Base-by-base conservation (phyloP, 2,888 invertebrate genomes). In the Tenthredo livida region DNA sequence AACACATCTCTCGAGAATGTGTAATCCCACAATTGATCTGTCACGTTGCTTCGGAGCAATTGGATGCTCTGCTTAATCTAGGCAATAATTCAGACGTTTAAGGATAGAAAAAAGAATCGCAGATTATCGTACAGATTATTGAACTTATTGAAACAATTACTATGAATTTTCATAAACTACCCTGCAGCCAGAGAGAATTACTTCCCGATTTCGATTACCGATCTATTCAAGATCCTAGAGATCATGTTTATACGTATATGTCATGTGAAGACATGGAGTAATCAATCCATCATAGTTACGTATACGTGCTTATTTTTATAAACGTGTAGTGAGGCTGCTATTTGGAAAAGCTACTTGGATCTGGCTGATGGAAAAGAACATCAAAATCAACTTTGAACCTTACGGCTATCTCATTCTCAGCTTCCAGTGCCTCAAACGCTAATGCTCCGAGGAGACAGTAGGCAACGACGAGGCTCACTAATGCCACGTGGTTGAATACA, bases 391-490 rank as follows among this genome's bases (percentile, higher is more conserved):
- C 3, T 58, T 17, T n/a, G 37, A n/a, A 37, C 12, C 94, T 92
- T 92, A 97, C 97, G 94, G 96, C 95, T 89, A 94, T 94, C 93
- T 98, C 98, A 90, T 97, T 95, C 77, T 95, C 95, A 7, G 95
- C 95, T 91, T 98, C 98, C 85, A 98, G 94, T 80, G 95, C 94
- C 93, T 96, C 96, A 94, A 98, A 98, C 86, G 97, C 96, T 92
- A 97, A 96, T 21, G 98, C 98, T 10, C 98, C 98, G 85, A 97
- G 95, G 89, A 98, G 95, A 94, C 98, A 98, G 94, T 98, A 98
- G 47, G 97, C 96, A 87, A 98, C 97, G 88, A 98, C 98, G 92
- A 98, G 94, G 86, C 97, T 96, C 89, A 98, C 96, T 90, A 98
- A 95, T 89, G 97, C 96, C 90, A 98, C 96, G 94, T 98, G 98